Percentiles rank a stretch among this genome's conserved stretches.
Conservation (phyloP, 2,888 invertebrate species). For the Lasioglossum villosulum region DNA sequence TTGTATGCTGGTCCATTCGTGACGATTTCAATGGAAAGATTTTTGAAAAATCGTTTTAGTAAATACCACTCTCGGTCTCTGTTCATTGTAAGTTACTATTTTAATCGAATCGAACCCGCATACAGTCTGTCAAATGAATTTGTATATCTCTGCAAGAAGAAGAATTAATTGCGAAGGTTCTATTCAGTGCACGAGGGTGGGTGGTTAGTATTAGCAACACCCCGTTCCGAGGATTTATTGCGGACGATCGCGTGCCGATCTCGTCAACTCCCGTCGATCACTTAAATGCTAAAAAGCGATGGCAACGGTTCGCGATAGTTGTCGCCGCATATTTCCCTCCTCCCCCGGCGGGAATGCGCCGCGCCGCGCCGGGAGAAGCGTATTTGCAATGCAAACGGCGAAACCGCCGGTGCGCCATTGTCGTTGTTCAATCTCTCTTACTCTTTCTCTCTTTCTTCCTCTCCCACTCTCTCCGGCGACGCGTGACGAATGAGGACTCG, state of each 20-base stretch:
- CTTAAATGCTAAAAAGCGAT: constrained; percentile 71
- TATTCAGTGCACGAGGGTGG: not conserved
- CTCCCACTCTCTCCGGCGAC: not conserved
- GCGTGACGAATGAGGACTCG: constrained; percentile 52
- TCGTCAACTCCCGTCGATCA: constrained; percentile 65
- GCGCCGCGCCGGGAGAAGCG: constrained; percentile 13
- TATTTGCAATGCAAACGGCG: constrained; percentile 72
- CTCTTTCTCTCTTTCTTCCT: constrained; percentile 24
- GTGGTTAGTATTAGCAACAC: not conserved
- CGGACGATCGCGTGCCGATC: constrained; percentile 59
- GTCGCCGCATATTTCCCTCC: constrained; percentile 23
- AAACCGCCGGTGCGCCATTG: constrained; percentile 62
- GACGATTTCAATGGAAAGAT: not conserved
- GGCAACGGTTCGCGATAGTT: constrained; percentile 60
- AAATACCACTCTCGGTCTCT: not conserved
- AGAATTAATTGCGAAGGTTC: not conserved
- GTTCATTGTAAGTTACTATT: not conserved
- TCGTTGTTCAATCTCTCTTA: constrained; percentile 52
- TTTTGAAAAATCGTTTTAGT: not conserved
- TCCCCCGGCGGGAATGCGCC: constrained; percentile 2
- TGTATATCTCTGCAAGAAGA: not conserved
- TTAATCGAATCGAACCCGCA: not conserved
- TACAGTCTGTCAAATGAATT: not conserved
- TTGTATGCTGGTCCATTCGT: not conserved
- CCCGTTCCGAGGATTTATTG: constrained; percentile 6